Conservation (phyloP, 2,797 vertebrate genomes). For the Myripristis jacobus region DNA sequence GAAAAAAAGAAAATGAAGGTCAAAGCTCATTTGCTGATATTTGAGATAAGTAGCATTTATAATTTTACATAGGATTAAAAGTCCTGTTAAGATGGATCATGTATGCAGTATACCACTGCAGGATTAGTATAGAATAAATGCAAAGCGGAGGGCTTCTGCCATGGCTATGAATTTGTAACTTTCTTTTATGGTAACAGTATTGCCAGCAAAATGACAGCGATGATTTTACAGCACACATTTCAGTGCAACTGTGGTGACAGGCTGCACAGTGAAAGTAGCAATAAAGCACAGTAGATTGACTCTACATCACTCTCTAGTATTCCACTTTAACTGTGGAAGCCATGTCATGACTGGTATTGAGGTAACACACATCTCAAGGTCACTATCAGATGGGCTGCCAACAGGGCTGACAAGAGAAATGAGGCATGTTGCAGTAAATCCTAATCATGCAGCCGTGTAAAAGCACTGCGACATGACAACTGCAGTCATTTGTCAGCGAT, state of each 20-base stretch:
- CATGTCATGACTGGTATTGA: constrained; percentile 26
- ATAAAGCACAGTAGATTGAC: constrained; percentile 27
- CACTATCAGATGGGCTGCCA: constrained; percentile 44
- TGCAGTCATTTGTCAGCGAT: constrained; percentile 32
- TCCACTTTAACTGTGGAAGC: constrained; percentile 31
- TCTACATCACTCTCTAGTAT: constrained; percentile 22
- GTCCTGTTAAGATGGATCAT: background rate
- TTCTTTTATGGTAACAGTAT: background rate
- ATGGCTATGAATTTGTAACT: constrained; percentile 10
- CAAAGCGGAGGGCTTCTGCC: background rate
- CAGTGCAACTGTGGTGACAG: background rate
- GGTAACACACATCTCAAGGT: constrained; percentile 66
- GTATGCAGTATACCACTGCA: background rate
- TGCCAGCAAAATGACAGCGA: background rate
- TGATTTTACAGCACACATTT: constrained; percentile 28
- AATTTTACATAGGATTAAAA: background rate
- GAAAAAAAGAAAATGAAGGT: too few relatives aligned
- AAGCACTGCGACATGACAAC: constrained; percentile 43
- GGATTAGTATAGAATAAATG: background rate
- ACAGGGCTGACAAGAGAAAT: constrained; percentile 50
- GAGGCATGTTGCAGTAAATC: constrained; percentile 74
- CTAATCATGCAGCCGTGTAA: constrained; percentile 57
- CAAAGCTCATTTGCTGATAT: too few relatives aligned
- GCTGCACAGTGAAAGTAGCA: constrained; percentile 10
- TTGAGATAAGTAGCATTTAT: too few relatives aligned